Conservation (phyloP, 2,113 vertebrate species). For the Marmota monax region DNA sequence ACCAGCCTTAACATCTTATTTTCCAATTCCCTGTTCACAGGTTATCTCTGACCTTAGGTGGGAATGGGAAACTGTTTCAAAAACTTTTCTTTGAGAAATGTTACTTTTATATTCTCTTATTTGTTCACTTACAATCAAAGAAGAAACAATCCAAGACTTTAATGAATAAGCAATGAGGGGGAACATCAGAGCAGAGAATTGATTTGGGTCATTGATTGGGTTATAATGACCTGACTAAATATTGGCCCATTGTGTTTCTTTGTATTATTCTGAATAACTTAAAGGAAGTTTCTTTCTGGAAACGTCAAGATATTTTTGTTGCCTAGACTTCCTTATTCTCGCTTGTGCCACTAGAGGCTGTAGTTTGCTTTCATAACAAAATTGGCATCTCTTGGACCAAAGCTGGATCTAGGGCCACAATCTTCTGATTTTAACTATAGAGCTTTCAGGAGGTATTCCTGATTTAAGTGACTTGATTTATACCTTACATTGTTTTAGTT, state of each 20-base stretch:
- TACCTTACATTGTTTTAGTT: not conserved
- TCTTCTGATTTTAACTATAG: not conserved
- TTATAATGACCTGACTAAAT: not conserved
- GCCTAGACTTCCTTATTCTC: slow-evolving; percentile 58
- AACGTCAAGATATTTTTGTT: not conserved
- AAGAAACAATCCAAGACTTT: not conserved
- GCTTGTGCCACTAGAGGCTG: slow-evolving; percentile 84
- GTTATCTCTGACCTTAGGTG: not conserved
- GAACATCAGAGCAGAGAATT: not conserved
- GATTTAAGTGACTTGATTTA: not conserved
- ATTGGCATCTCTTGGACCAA: fast-evolving
- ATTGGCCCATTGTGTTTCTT: not conserved
- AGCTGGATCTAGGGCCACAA: not conserved
- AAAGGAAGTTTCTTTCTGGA: not conserved
- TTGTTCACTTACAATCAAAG: not conserved
- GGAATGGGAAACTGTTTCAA: not conserved
- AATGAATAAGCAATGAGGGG: not conserved
- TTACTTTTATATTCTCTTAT: slow-evolving; percentile 40
- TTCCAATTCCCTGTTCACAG: not conserved
- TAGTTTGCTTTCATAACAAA: slow-evolving; percentile 61
- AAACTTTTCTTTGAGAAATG: not conserved
- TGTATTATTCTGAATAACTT: not conserved
- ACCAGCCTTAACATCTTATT: not conserved
- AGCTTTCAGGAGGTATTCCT: not conserved
- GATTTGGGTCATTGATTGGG: not conserved